Evolutionary conservation across 2,797 vertebrate species (phyloP).

Genomic region (Fistularia commersonii): DNA sequence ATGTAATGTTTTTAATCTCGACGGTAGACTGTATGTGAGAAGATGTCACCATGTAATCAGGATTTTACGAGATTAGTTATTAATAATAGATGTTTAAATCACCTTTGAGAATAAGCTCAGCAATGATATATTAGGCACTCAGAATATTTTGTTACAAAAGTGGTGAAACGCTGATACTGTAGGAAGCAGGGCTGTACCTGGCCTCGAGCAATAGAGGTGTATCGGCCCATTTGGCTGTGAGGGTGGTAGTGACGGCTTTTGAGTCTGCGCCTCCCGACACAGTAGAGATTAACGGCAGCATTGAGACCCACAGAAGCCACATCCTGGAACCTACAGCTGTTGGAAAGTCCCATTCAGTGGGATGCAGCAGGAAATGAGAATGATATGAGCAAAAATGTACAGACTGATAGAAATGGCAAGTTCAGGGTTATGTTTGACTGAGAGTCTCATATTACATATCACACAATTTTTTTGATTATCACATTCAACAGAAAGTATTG

Average conservation of each 20-base stretch:
- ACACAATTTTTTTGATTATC: too few relatives aligned
- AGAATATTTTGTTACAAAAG: not conserved
- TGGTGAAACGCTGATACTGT: constrained; percentile 1
- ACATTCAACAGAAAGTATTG: too few relatives aligned
- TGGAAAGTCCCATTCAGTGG: not conserved
- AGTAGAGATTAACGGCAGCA: constrained; percentile 52
- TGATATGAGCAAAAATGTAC: not conserved
- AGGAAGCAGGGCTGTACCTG: constrained; percentile 72
- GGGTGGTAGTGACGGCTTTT: constrained; percentile 92
- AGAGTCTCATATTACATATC: too few relatives aligned
- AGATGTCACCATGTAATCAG: too few relatives aligned
- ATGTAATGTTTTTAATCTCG: too few relatives aligned
- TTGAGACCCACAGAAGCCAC: constrained; percentile 71
- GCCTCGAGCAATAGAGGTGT: constrained; percentile 90
- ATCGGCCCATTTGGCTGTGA: constrained; percentile 93
- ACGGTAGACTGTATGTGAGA: too few relatives aligned
- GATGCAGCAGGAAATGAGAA: not conserved
- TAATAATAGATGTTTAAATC: too few relatives aligned
- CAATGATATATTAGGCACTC: too few relatives aligned
- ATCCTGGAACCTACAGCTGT: constrained; percentile 72
- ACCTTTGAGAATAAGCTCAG: too few relatives aligned
- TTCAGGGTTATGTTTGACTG: too few relatives aligned
- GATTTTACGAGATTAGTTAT: too few relatives aligned
- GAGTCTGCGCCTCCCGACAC: constrained; percentile 79
- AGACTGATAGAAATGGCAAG: too few relatives aligned